phyloP scores from a whole-genome alignment of 2,113 vertebrate genomes.

The Callaeas wilsoni region DNA sequence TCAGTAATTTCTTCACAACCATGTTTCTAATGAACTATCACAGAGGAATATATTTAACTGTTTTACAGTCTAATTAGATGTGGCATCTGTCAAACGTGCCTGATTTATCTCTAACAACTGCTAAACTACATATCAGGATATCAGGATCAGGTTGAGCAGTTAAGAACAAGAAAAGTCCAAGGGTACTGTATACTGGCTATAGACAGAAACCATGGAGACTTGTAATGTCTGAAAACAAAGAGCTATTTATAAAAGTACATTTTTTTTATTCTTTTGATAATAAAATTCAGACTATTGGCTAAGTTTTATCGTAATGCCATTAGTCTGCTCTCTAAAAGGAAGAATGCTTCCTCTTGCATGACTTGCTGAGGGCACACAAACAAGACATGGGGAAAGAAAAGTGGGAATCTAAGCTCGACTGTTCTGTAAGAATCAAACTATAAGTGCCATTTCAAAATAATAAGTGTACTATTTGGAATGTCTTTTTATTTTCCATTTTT shows the following conservation, averaged over 20 bases:
- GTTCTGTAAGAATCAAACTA: not conserved
- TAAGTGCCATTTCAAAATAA: not conserved
- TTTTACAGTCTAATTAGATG: conserved; percentile 34
- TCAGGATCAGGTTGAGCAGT: not conserved
- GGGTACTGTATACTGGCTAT: not conserved
- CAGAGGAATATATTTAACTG: not conserved
- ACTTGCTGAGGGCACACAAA: not conserved
- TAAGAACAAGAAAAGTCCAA: not conserved
- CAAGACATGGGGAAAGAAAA: not conserved
- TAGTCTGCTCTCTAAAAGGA: not conserved
- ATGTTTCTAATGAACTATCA: not conserved
- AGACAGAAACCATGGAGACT: not conserved
- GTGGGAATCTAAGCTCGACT: not conserved
- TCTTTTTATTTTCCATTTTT: not conserved
- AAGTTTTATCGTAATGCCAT: not conserved
- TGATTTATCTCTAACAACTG: not conserved
- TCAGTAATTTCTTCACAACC: conserved; percentile 22
- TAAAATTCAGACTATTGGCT: not conserved
- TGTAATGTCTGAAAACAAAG: not conserved
- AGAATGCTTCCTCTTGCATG: not conserved
- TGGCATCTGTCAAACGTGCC: conserved; percentile 40
- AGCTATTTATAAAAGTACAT: not conserved
- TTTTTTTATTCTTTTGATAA: not conserved
- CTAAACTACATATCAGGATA: not conserved
- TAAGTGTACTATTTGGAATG: not conserved